Base-by-base conservation (phyloP, 1,140 invertebrate species). In the Brachionus rubens region DNA sequence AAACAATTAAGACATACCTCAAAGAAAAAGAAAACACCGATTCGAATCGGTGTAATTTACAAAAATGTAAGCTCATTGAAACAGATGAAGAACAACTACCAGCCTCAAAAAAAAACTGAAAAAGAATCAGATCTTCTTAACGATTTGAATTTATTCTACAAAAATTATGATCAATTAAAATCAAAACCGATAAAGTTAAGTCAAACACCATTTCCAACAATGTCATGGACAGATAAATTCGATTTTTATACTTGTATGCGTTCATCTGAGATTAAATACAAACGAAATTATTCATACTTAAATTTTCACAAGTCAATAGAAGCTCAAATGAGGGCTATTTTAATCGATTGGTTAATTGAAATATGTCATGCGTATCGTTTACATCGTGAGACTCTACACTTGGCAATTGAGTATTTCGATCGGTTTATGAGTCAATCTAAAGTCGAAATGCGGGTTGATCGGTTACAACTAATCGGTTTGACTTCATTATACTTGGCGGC, bases 311-410 rank as follows among this genome's bases (percentile, higher is more conserved):
- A 92, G 0, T 89, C 89, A 30, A 85, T 98, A 75, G 90, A 94
- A 81, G 89, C 92, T 14, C 86, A 91, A 72, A 98, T 98, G 95
- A 88, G 96, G 79, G 89, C 93, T 47, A 96, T 98, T 78, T 86
- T 99, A 7, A 85, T 99, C 56, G 95, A 98, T 83, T 99, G 96
- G 96, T 84, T 99, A 19, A 96, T 93, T 85, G 96, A 99, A 88
- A 91, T 98, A 0, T 96, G 93, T 83, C 93, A 98, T 85, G 94
- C 97, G 0, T 96, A 97, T 81, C 91, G 91, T 82, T 86, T 99
- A 78, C 93, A 98, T 81, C 87, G 96, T 79, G 94, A 98, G 82
- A 97, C 96, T 1, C 98, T 93, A 85, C 94, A 98, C 83, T 86
- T 99, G 75, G 90, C 93, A 14, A 88, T 96, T 78, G 95, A 99